phyloP scores from a whole-genome alignment of 2,888 invertebrate species.

The Caenorhabditis sinica region DNA sequence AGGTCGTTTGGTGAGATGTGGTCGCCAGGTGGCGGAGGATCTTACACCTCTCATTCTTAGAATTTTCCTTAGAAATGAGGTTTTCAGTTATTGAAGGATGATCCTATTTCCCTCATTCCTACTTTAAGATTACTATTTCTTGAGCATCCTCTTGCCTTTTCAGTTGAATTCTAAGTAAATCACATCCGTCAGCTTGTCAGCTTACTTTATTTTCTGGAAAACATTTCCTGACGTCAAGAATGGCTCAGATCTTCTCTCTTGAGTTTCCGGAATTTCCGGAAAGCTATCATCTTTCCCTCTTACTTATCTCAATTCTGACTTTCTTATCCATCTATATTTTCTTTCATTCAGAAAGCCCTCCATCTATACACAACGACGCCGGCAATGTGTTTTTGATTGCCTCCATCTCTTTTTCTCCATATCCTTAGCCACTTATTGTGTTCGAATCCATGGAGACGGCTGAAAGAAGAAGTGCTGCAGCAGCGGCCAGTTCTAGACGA shows the following conservation, averaged over 20 bases:
- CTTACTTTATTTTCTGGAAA: too few species aligned
- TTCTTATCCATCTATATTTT: neutral
- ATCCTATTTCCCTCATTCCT: too few species aligned
- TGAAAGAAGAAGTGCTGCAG: slow-evolving; percentile 44
- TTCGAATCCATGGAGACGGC: slow-evolving; percentile 35
- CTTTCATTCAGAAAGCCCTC: slow-evolving; percentile 12
- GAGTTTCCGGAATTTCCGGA: too few species aligned
- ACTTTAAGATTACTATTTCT: too few species aligned
- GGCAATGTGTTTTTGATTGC: slow-evolving; percentile 22
- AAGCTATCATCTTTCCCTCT: too few species aligned
- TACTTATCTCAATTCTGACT: neutral
- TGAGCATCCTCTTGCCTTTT: too few species aligned
- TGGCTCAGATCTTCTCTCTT: too few species aligned
- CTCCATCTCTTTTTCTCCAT: neutral
- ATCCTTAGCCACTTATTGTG: neutral
- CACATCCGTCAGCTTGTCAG: too few species aligned
- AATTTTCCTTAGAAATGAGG: neutral
- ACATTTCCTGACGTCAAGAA: too few species aligned
- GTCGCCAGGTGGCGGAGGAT: slow-evolving; percentile 4
- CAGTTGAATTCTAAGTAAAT: too few species aligned
- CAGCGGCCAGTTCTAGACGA: slow-evolving; percentile 51
- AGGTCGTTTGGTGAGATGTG: slow-evolving; percentile 15
- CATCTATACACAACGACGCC: neutral
- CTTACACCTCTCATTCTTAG: neutral
- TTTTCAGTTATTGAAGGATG: neutral